A percentile compares a stretch with the other conserved stretches of the same genome.
These are phyloP conservation scores for Parapristionchus giblindavisi DNA, from an alignment of 2,888 invertebrate species.

Conservation along the genomic window DNA sequence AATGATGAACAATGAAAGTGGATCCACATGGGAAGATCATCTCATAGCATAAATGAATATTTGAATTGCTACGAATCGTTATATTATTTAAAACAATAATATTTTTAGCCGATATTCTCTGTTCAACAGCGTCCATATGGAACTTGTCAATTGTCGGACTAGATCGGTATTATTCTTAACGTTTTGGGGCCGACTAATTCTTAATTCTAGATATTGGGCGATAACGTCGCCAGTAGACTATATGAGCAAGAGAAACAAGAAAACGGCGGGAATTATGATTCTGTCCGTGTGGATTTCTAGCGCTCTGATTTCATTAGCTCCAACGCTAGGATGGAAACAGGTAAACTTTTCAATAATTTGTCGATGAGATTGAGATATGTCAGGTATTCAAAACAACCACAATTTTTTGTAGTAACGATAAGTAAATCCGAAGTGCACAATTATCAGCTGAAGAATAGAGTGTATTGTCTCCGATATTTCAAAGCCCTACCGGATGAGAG, in stretches of 20 bases:
- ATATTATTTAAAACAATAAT: background rate
- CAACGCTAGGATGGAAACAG: conserved; percentile 72
- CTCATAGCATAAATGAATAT: background rate
- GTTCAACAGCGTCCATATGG: conserved; percentile 73
- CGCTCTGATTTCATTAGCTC: conserved; percentile 72
- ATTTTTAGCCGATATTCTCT: conserved; percentile 71
- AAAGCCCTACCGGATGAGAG: no score
- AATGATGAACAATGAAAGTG: no score
- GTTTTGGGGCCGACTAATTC: background rate
- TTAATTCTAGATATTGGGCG: conserved; percentile 58
- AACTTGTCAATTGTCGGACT: conserved; percentile 73
- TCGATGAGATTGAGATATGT: no score
- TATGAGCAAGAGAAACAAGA: conserved; percentile 69
- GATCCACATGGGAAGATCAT: background rate
- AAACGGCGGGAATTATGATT: conserved; percentile 71
- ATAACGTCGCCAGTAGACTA: conserved; percentile 72
- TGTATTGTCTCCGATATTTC: no score
- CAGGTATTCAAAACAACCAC: no score
- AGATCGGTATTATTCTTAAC: conserved; percentile 69
- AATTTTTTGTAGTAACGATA: no score
- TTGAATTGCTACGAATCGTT: background rate
- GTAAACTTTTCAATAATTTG: conserved; percentile 37
- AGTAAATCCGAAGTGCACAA: no score
- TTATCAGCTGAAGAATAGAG: no score
- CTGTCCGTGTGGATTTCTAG: conserved; percentile 71